A percentile compares a stretch with the other conserved stretches of the same genome.
These are phyloP conservation scores for Thunnus thynnus DNA, from an alignment of 2,113 vertebrate genomes.

Conservation along the genomic window DNA sequence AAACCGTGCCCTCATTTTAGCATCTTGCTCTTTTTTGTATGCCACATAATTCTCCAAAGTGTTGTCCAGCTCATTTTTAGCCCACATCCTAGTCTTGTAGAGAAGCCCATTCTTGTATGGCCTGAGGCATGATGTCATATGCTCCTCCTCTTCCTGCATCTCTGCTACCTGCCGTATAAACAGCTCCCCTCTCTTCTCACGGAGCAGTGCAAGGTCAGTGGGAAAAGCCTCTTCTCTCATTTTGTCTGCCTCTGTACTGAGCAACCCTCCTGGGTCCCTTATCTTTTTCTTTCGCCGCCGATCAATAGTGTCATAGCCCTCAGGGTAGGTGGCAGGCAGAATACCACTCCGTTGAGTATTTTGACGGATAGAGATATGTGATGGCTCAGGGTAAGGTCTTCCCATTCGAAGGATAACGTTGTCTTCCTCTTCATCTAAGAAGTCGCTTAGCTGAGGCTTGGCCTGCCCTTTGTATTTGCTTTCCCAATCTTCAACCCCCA, in stretches of 20 bases:
- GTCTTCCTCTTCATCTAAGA: conserved; percentile 83
- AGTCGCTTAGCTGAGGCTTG: conserved; percentile 86
- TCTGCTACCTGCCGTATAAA: conserved; percentile 79
- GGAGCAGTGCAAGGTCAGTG: conserved; percentile 67
- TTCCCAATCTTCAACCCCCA: conserved; percentile 89
- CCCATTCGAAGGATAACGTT: conserved; percentile 59
- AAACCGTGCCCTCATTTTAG: conserved; percentile 54
- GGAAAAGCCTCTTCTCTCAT: conserved; percentile 55
- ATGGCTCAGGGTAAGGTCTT: conserved; percentile 66
- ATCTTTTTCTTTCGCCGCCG: conserved; percentile 87
- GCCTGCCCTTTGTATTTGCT: conserved; percentile 84
- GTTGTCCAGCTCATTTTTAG: conserved; percentile 78
- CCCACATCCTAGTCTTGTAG: conserved; percentile 89
- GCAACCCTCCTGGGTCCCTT: conserved; percentile 68
- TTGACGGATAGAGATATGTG: conserved; percentile 55
- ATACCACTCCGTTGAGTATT: conserved; percentile 58
- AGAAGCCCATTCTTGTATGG: conserved; percentile 91
- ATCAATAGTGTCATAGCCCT: conserved; percentile 91
- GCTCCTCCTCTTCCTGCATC: conserved; percentile 81
- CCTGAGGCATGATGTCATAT: conserved; percentile 79
- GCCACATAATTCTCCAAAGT: conserved; percentile 80
- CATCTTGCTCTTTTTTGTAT: conserved; percentile 74
- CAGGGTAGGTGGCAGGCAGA: conserved; percentile 85
- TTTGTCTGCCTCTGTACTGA: conserved; percentile 46
- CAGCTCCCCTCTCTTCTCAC: conserved; percentile 77